Evolutionary conservation across 2,797 vertebrate species (phyloP).

Genomic region (Taenioides sp.): DNA sequence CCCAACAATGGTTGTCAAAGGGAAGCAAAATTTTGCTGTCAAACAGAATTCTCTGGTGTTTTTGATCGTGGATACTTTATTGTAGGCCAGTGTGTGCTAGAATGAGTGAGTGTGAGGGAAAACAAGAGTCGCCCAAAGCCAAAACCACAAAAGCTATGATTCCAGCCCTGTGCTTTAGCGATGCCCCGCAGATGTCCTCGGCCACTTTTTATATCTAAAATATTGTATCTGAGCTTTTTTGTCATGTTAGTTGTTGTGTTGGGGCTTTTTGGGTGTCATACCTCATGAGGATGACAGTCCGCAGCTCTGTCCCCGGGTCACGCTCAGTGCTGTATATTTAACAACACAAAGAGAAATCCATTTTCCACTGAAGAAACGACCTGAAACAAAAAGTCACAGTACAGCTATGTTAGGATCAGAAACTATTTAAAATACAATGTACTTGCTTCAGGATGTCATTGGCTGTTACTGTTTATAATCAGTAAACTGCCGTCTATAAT

Average conservation of each 20-base stretch:
- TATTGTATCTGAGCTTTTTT: slow-evolving; percentile 28
- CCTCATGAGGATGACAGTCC: slow-evolving; percentile 34
- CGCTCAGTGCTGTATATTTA: slow-evolving; percentile 28
- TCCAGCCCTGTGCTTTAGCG: slow-evolving; percentile 45
- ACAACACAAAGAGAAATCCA: slow-evolving; percentile 35
- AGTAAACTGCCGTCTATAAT: too few species aligned
- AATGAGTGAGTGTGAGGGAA: slow-evolving; percentile 36
- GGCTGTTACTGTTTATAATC: too few species aligned
- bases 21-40: slow-evolving; percentile 38
- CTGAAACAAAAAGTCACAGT: slow-evolving; percentile 23
- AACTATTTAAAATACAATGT: neutral
- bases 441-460: too few species aligned
- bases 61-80: slow-evolving; percentile 33
- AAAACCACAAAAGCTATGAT: slow-evolving; percentile 49
- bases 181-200: slow-evolving; percentile 61
- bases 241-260: slow-evolving; percentile 25
- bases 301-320: slow-evolving; percentile 1
- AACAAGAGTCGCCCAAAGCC: slow-evolving; percentile 54
- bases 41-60: slow-evolving; percentile 36
- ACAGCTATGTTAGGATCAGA: slow-evolving; percentile 11
- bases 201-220: slow-evolving; percentile 43
- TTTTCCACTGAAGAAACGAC: slow-evolving; percentile 22
- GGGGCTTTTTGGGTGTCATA: slow-evolving; percentile 27
- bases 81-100: slow-evolving; percentile 27
- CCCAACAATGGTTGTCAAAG: slow-evolving; percentile 40